These are phyloP conservation scores for Caenorhabditis zanzibari DNA, from an alignment of 2,888 invertebrate species.

Conservation along the genomic window DNA sequence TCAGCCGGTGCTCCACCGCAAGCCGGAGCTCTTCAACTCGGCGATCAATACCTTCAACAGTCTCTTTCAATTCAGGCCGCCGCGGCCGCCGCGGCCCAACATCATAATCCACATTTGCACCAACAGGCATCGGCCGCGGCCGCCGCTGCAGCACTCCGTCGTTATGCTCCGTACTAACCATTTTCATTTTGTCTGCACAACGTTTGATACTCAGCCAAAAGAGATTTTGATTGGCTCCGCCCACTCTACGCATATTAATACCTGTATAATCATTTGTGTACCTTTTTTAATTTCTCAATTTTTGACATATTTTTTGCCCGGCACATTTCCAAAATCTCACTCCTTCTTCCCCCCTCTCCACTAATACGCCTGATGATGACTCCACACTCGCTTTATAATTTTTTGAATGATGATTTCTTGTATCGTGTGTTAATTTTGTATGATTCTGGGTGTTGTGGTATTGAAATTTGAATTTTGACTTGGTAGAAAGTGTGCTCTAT, in stretches of 20 bases:
- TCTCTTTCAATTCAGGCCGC: conserved; percentile 5
- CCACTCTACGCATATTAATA: conserved; percentile 39
- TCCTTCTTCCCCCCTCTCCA: no score
- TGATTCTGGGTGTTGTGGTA: no score
- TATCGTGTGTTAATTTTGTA: no score
- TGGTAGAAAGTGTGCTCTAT: no score
- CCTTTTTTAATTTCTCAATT: background rate
- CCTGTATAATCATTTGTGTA: conserved; percentile 29
- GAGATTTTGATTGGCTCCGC: background rate
- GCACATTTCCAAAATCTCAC: no score
- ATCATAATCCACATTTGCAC: conserved; percentile 10
- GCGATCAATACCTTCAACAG: conserved; percentile 55
- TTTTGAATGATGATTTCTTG: no score
- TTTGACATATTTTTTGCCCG: conserved; percentile 40
- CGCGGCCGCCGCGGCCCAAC: background rate
- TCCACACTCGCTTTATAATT: no score
- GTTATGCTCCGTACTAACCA: conserved; percentile 52
- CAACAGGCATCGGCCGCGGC: conserved; percentile 2
- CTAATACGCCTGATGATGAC: no score
- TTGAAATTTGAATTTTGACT: no score
- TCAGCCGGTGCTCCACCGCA: background rate
- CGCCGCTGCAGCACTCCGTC: conserved; percentile 43
- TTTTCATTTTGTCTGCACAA: conserved; percentile 11
- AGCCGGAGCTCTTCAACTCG: no score
- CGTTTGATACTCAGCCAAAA: no score